Evolutionary conservation across 2,888 invertebrate species (phyloP), one percentile per base, ranked within the genome.

Genomic region (Xestia c-nigrum): DNA sequence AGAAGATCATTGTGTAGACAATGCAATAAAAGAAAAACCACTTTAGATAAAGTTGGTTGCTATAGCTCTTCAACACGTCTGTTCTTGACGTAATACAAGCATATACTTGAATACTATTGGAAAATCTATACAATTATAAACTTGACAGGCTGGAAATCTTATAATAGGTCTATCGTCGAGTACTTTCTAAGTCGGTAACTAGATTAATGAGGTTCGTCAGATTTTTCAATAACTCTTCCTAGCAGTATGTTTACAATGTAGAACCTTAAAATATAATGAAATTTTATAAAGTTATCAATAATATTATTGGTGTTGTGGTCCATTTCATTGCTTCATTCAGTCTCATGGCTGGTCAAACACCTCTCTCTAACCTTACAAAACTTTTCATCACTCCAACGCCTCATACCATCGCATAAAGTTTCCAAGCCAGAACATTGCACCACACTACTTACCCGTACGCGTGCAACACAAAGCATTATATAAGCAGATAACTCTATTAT

Each of bases 401-500:
- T 59, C 50, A 21, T 43, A 50, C 16, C 24, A 50, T 72, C 55
- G 38, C 10, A 71, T 52, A 43, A 77, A 77, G 19, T 38, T 67
- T 50, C 40, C 47, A 64, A 69, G 31, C 40, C 12, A 40, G 59
- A 69, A 57, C 40, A 66, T 81, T 81, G 64, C 82, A 80, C 55
- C 68, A 80, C 16, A 47, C 50, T 63, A 63, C 66, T 63, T 47
- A 63, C 55, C 19, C 6, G 16, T 43, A 55, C 43, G 40, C 55
- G 52, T 70, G 50, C 43, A 69, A 67, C 47, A 55, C 55, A 67
- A 52, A 57, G 43, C 70, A 65, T 86, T 83, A 86, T 75, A 78
- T 84, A 85, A 85, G 31, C 71, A 67, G 61, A 78, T 73, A 78
- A 63, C 40, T 63, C 68, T 83, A 85, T 77, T 75, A 84, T 73